Evolutionary conservation across 1,140 invertebrate genomes (phyloP), one percentile per base, ranked within the genome.

Genomic region (Arctopsyche grandis): DNA sequence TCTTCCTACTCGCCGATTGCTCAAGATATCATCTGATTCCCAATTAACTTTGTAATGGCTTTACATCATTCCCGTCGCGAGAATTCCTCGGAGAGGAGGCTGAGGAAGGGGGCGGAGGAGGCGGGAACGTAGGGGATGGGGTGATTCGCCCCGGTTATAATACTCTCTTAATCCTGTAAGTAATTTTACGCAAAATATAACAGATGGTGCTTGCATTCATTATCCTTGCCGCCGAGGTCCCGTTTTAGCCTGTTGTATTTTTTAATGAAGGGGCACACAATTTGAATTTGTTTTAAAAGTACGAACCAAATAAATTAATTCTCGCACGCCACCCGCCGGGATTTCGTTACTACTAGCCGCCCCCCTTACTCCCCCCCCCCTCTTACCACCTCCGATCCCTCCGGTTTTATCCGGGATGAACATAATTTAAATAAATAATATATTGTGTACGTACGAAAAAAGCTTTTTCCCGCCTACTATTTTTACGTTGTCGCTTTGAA

Each of bases 191-290:
- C 58, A 79, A 69, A 79, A 75, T 66, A 79, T 79, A 79, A 79
- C 78, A 79, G 78, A 79, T 79, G 78, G 78, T 79, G 78, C 78
- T 74, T 79, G 78, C 78, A 79, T 75, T 75, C 71, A 79, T 79
- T 79, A 79, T 74, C 46, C 29, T 24, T 52, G 14, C 7, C 70
- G 70, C 43, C n/a, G 16, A 22, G 69, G n/a, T 21, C 77, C 69
- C 46, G 22, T 69, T 26, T 24, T 26, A 38, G 29, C 29, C 52
- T 38, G 60, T 76, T 58, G 46, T 60, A 56, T 58, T 69, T 46
- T 78, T 78, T 60, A 70, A 46, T 58, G 38, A 70, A 70, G 77
- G 77, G 77, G 24, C 71, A 56, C 66, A 22, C 21, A 26, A 78
- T 78, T 70, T 78, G 77, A 73, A 69, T 76, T 63, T 69, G 52